Conservation (phyloP, 2,888 invertebrate species). For the Chloroclysta siterata region DNA sequence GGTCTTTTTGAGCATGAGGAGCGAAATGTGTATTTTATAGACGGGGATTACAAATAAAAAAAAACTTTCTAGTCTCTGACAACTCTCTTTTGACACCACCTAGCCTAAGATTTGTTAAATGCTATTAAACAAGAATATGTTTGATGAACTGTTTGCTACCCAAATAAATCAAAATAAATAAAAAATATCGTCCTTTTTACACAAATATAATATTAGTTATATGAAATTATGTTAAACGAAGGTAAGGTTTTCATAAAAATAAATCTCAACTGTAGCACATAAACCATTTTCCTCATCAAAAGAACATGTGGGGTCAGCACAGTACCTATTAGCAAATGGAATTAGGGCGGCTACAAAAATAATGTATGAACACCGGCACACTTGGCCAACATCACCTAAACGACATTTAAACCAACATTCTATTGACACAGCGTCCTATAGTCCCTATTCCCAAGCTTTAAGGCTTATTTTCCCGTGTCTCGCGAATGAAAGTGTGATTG, state of each 20-base stretch:
- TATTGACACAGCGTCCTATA: conserved; percentile 33
- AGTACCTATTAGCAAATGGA: conserved; percentile 34
- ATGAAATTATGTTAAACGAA: not conserved
- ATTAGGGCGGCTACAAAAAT: conserved; percentile 40
- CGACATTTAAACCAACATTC: conserved; percentile 44
- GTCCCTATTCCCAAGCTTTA: conserved; percentile 22
- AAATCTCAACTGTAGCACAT: conserved; percentile 22
- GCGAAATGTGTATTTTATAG: too few species aligned
- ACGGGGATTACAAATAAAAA: too few species aligned
- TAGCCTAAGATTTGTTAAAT: too few species aligned
- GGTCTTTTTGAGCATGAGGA: too few species aligned
- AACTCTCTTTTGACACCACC: too few species aligned
- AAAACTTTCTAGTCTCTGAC: too few species aligned
- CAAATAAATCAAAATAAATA: too few species aligned
- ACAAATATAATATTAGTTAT: too few species aligned
- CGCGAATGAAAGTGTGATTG: conserved; percentile 54
- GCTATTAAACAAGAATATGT: too few species aligned
- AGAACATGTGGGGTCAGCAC: conserved; percentile 24
- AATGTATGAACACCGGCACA: conserved; percentile 41
- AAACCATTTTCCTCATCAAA: conserved; percentile 28
- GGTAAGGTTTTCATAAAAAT: conserved; percentile 11
- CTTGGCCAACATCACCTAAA: conserved; percentile 42
- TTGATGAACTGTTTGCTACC: too few species aligned
- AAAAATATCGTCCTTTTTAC: too few species aligned
- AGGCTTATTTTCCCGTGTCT: conserved; percentile 30